Evolutionary conservation across 1,140 invertebrate genomes (phyloP).

Genomic region (Aphaenogaster rudis): DNA sequence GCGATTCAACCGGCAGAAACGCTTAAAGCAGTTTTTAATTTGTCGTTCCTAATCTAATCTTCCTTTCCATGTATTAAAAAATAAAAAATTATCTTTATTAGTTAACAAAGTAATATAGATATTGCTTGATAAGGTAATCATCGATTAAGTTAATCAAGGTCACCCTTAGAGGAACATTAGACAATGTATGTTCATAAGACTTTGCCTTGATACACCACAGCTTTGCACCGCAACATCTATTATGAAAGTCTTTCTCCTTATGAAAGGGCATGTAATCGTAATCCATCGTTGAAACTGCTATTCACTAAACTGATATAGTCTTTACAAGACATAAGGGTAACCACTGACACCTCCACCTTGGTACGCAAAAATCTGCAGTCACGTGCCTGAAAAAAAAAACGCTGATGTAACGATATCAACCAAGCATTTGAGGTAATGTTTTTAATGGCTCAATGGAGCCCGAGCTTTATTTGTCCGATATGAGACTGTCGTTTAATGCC

Average conservation of each 20-base stretch:
- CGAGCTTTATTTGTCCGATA: slow-evolving; percentile 13
- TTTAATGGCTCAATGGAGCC: background rate
- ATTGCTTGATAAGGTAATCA: background rate
- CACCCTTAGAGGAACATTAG: background rate
- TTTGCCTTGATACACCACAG: slow-evolving; percentile 93
- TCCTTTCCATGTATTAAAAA: background rate
- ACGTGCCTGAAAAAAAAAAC: slow-evolving; percentile 1
- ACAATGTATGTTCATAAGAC: slow-evolving; percentile 6
- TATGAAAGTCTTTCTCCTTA: slow-evolving; percentile 91
- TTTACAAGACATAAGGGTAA: slow-evolving; percentile 35
- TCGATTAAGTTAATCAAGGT: background rate
- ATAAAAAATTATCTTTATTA: background rate
- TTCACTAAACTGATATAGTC: slow-evolving; percentile 3
- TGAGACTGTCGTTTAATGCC: background rate
- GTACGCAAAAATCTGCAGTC: background rate
- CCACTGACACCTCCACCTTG: slow-evolving; percentile 37
- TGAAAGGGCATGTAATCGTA: slow-evolving; percentile 89
- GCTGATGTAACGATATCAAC: background rate
- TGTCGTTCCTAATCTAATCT: background rate
- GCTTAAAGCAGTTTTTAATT: background rate
- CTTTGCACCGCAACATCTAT: slow-evolving; percentile 92
- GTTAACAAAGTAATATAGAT: background rate
- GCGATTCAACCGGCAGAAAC: background rate
- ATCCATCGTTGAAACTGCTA: slow-evolving; percentile 86
- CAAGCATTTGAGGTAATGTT: background rate